phyloP scores from a whole-genome alignment of 2,888 invertebrate species.

The Hoplodrina ambigua region DNA sequence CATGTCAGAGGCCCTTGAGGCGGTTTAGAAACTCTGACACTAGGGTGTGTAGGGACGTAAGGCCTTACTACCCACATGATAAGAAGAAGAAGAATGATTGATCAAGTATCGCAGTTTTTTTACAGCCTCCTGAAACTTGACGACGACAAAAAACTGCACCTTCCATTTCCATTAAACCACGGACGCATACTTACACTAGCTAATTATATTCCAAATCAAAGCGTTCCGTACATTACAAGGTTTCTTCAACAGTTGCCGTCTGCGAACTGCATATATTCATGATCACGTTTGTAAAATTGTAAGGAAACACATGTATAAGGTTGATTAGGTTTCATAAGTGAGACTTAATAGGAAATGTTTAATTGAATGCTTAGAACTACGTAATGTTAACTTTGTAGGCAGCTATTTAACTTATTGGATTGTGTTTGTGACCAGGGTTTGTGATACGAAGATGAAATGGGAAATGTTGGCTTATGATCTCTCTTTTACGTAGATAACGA shows the following conservation, averaged over 20 bases:
- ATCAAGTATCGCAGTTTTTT: too few species aligned
- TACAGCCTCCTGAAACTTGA: too few species aligned
- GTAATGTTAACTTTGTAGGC: background rate
- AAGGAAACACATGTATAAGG: constrained; percentile 11
- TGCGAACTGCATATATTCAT: constrained; percentile 36
- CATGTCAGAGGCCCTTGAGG: too few species aligned
- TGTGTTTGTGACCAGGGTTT: background rate
- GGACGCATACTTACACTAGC: constrained; percentile 2
- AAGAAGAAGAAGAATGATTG: too few species aligned
- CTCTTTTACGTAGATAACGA: too few species aligned
- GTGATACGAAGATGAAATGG: background rate
- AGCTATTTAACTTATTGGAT: background rate
- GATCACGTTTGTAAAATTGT: constrained; percentile 33
- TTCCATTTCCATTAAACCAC: constrained; percentile 3
- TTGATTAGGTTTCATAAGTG: constrained; percentile 36
- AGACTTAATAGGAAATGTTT: constrained; percentile 36
- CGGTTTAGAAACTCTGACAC: too few species aligned
- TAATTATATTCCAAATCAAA: constrained; percentile 52
- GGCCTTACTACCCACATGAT: too few species aligned
- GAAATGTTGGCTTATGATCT: too few species aligned
- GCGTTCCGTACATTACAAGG: constrained; percentile 28
- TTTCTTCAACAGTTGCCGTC: constrained; percentile 33
- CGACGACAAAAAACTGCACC: background rate
- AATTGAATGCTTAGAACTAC: constrained; percentile 27
- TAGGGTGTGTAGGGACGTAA: too few species aligned